These are phyloP conservation scores for Leuctra nigra DNA, from an alignment of 2,888 invertebrate genomes.

Conservation along the genomic window DNA sequence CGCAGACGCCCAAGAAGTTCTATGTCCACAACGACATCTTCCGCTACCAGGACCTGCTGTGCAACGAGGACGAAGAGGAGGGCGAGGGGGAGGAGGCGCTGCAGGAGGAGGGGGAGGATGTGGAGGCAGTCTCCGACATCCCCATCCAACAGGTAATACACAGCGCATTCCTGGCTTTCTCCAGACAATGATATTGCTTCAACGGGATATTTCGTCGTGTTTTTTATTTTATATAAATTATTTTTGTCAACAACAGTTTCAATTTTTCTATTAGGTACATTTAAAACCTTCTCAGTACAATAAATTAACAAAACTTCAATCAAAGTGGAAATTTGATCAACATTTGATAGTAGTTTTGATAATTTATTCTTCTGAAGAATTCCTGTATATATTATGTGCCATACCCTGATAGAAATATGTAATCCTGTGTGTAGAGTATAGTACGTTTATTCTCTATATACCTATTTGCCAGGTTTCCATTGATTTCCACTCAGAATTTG, in stretches of 20 bases:
- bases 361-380: neutral
- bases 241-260: no score
- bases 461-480: no score
- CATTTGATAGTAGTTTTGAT: neutral
- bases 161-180: neutral
- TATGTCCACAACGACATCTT: constrained; percentile 99
- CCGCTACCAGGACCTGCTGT: constrained; percentile 64
- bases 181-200: neutral
- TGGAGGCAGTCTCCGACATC: constrained; percentile 18
- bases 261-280: no score
- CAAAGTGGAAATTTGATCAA: no score
- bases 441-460: no score
- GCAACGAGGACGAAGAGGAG: constrained; percentile 36
- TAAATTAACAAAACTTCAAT: no score
- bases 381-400: neutral
- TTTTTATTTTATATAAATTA: no score
- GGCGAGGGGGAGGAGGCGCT: constrained; percentile 60
- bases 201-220: no score
- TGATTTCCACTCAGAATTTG: no score
- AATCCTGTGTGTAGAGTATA: no score
- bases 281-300: no score
- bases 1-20: constrained; percentile 95
- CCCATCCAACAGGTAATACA: constrained; percentile 19
- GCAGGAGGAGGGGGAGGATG: constrained; percentile 58
- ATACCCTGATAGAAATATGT: no score